Percentiles rank a stretch among this genome's conserved stretches.
These are phyloP conservation scores for Magallana angulata DNA, from an alignment of 1,140 invertebrate genomes.

Conservation along the genomic window DNA sequence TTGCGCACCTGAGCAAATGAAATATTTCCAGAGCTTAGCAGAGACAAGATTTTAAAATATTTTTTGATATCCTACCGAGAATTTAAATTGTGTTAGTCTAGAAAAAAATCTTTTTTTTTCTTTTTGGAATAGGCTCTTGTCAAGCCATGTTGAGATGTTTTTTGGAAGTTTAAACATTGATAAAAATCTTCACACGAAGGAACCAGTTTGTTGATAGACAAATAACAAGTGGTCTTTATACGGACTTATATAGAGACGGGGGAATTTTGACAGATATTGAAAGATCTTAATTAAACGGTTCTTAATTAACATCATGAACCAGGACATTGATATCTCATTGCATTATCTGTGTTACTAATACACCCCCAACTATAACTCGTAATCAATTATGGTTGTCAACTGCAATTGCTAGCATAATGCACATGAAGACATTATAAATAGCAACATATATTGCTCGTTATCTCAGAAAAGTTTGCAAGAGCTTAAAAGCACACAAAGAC, in stretches of 20 bases:
- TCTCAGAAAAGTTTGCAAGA: too few species aligned
- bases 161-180: conserved; percentile 9
- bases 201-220: neutral
- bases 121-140: neutral
- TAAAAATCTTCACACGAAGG: neutral
- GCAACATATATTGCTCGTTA: too few species aligned
- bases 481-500: too few species aligned
- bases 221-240: neutral
- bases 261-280: neutral
- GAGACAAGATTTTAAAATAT: neutral
- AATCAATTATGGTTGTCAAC: too few species aligned
- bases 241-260: neutral
- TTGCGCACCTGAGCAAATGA: neutral
- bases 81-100: too few species aligned
- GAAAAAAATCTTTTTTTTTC: too few species aligned
- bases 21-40: conserved; percentile 11
- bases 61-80: neutral
- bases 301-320: too few species aligned
- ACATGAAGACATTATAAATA: too few species aligned
- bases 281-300: conserved; percentile 16
- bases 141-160: neutral
- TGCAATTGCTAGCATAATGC: too few species aligned
- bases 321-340: too few species aligned
- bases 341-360: too few species aligned
- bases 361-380: too few species aligned